These are phyloP conservation scores for Leuctra nigra DNA, from an alignment of 2,888 invertebrate genomes.

Conservation along the genomic window DNA sequence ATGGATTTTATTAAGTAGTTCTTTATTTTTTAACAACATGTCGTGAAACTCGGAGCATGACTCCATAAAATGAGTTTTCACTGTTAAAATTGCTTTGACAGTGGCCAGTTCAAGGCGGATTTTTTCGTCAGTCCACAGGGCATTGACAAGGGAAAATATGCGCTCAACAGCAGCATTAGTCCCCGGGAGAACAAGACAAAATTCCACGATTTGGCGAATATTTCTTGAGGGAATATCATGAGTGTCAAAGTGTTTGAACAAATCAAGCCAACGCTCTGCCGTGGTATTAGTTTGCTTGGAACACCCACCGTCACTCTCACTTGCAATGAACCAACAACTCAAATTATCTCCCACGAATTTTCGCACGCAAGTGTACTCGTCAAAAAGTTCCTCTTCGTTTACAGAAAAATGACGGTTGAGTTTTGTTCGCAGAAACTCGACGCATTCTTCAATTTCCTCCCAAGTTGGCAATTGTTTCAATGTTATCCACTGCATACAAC, in stretches of 20 bases:
- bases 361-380: too few relatives aligned
- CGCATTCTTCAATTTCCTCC: background rate
- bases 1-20: too few relatives aligned
- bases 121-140: slow-evolving; percentile 1
- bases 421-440: background rate
- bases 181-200: background rate
- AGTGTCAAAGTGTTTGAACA: too few relatives aligned
- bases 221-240: too few relatives aligned
- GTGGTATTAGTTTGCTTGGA: too few relatives aligned
- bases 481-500: background rate
- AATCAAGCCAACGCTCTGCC: too few relatives aligned
- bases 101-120: background rate
- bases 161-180: slow-evolving; percentile 3
- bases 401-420: background rate
- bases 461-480: background rate
- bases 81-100: background rate
- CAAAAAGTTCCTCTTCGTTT: background rate
- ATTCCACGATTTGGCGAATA: slow-evolving; percentile 5
- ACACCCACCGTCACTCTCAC: too few relatives aligned
- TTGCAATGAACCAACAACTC: too few relatives aligned
- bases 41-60: slow-evolving; percentile 1
- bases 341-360: too few relatives aligned
- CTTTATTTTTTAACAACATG: too few relatives aligned
- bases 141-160: slow-evolving; percentile 5
- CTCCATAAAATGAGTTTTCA: slow-evolving; percentile 1